These are phyloP conservation scores for Agriopis leucophaearia DNA, from an alignment of 2,888 invertebrate species.

Conservation along the genomic window DNA sequence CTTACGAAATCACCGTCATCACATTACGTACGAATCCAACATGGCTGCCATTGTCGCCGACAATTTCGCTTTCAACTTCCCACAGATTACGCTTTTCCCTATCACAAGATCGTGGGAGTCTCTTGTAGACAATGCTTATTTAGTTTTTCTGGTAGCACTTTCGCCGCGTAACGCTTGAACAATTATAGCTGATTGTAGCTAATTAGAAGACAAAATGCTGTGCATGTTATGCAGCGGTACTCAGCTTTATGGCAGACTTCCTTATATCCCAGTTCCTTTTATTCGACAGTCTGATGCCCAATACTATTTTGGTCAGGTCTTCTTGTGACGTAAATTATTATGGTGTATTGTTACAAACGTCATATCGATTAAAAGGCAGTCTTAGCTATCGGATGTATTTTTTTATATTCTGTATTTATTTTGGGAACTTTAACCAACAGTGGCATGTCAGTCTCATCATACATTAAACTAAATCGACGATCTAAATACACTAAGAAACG, in stretches of 20 bases:
- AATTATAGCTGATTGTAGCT: constrained; percentile 63
- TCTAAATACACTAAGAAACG: too few species aligned
- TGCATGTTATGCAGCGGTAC: constrained; percentile 22
- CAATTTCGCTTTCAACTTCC: constrained; percentile 81
- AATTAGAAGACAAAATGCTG: constrained; percentile 49
- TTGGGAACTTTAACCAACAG: too few species aligned
- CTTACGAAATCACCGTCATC: constrained; percentile 51
- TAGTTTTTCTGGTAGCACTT: constrained; percentile 79
- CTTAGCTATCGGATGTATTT: background rate
- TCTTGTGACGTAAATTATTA: constrained; percentile 26
- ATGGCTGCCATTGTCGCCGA: constrained; percentile 65
- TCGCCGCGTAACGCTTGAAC: constrained; percentile 73
- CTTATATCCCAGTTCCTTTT: constrained; percentile 18
- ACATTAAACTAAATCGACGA: too few species aligned
- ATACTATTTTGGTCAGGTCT: background rate
- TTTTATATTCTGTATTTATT: too few species aligned
- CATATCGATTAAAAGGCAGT: constrained; percentile 4
- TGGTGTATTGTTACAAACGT: constrained; percentile 26
- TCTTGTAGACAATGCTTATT: constrained; percentile 74
- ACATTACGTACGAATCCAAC: constrained; percentile 46
- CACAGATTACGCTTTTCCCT: constrained; percentile 82
- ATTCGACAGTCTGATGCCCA: constrained; percentile 10
- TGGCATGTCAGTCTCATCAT: too few species aligned
- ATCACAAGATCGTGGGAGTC: constrained; percentile 82
- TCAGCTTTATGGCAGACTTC: constrained; percentile 21